Conservation (phyloP, 2,113 vertebrate species). For the Hipposideros armiger region DNA sequence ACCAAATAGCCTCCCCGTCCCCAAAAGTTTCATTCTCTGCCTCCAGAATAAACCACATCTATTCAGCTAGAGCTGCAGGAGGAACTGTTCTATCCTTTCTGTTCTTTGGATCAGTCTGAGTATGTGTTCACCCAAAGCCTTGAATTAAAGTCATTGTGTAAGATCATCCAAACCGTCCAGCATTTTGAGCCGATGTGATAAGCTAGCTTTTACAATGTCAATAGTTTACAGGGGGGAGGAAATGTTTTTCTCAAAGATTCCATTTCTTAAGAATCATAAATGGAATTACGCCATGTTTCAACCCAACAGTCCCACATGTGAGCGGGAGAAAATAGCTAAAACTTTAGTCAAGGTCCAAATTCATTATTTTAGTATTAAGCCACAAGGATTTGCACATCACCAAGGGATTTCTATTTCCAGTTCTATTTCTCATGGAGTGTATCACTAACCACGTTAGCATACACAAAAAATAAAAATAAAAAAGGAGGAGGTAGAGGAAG, state of each 20-base stretch:
- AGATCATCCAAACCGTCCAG: constrained; percentile 21
- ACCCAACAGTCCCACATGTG: neutral
- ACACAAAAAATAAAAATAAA: neutral
- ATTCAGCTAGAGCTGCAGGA: neutral
- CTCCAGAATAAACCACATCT: neutral
- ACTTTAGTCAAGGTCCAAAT: neutral
- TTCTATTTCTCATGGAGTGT: neutral
- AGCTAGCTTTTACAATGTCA: constrained; percentile 42
- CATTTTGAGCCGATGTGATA: constrained; percentile 33
- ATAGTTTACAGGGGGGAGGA: constrained; percentile 44
- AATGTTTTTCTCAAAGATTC: constrained; percentile 29
- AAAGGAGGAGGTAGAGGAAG: neutral
- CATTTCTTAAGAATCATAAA: constrained; percentile 62
- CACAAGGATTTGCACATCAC: neutral
- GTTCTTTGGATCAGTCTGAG: neutral
- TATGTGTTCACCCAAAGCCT: constrained; percentile 19
- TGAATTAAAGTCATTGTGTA: neutral
- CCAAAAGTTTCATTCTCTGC: neutral
- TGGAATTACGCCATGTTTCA: constrained; percentile 60
- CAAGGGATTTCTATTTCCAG: constrained; percentile 1
- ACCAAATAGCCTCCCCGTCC: neutral
- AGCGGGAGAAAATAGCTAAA: constrained; percentile 23
- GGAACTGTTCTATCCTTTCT: neutral
- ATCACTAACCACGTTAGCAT: constrained; percentile 10
- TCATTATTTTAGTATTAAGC: constrained; percentile 56